Evolutionary conservation across 2,113 vertebrate species (phyloP), one percentile per base, ranked within the genome.

Genomic region (Bubo blakistoni): DNA sequence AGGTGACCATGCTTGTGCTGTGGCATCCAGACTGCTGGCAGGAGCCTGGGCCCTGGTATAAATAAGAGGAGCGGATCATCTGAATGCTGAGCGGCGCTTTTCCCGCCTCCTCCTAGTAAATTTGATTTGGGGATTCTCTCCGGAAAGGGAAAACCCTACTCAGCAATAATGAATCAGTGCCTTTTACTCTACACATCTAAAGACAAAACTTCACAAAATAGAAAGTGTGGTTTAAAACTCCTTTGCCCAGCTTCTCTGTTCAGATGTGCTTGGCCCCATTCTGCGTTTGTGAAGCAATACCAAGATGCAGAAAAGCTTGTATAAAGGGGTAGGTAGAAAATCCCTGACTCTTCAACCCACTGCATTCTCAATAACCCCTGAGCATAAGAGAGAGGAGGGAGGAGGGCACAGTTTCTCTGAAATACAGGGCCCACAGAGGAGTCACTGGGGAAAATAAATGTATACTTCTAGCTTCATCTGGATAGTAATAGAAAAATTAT

Each of bases 71-170:
- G 40, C 0, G 6, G 40, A 63, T 76, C 13, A 2, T 22, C 77
- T 58, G 85, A 78, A 8, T 89, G 92, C 96, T 97, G 96, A 97
- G 70, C 84, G 85, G 27, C 13, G 4, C 69, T 94, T 88, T 67
- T 77, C 47, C 87, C 47, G 38, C 82, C 62, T 73, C 22, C 19
- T 77, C 57, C 82, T 34, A 42, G 30, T 47, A 88, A 96, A 97
- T 94, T 38, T 42, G 78, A 86, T 93, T 96, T 96, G 29, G 71
- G 90, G 95, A 88, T 93, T 86, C 57, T 94, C 88, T 81, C 66
- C 0, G 12, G 62, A 93, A 94, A 91, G 77, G 85, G 77, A 96
- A 94, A 79, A 52, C 80, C 79, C 90, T 94, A 66, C 80, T 97
- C 93, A 79, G 96, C 93, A 87, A 51, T 81, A 87, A 95, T 74